These are phyloP conservation scores for Hymenopus coronatus DNA, from an alignment of 2,888 invertebrate genomes.

Conservation along the genomic window DNA sequence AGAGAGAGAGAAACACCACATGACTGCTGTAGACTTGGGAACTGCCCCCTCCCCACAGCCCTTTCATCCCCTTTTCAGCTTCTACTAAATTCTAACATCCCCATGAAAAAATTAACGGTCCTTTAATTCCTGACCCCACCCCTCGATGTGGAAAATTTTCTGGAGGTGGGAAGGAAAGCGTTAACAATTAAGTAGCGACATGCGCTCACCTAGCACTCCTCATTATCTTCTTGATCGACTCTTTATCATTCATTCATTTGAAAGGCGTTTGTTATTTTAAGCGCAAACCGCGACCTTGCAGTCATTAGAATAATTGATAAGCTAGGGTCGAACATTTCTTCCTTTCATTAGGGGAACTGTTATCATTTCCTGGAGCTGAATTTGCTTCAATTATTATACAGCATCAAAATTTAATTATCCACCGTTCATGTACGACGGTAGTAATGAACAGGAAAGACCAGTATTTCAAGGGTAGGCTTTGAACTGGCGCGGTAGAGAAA, in stretches of 20 bases:
- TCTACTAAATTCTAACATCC: conserved; percentile 5
- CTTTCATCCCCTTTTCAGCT: neutral
- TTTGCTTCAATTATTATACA: no score
- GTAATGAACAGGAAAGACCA: no score
- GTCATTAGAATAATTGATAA: neutral
- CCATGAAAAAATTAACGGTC: conserved; percentile 13
- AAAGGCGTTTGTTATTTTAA: neutral
- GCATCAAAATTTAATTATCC: no score
- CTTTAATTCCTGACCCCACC: conserved; percentile 3
- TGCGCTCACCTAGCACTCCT: neutral
- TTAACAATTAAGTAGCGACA: neutral
- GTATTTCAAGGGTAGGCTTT: no score
- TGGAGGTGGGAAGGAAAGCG: neutral
- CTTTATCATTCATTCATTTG: neutral
- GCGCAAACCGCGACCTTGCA: neutral
- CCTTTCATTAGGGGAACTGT: neutral
- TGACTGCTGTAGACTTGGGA: neutral
- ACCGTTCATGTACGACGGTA: no score
- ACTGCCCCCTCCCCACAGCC: neutral
- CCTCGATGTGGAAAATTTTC: neutral
- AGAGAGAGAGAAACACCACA: neutral
- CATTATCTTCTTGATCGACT: neutral
- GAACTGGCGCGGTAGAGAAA: no score
- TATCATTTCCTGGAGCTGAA: neutral
- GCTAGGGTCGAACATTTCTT: neutral